A percentile compares a stretch with the other conserved stretches of the same genome.
phyloP scores from a whole-genome alignment of 1,140 invertebrate species.

The Drosophila punjabiensis region DNA sequence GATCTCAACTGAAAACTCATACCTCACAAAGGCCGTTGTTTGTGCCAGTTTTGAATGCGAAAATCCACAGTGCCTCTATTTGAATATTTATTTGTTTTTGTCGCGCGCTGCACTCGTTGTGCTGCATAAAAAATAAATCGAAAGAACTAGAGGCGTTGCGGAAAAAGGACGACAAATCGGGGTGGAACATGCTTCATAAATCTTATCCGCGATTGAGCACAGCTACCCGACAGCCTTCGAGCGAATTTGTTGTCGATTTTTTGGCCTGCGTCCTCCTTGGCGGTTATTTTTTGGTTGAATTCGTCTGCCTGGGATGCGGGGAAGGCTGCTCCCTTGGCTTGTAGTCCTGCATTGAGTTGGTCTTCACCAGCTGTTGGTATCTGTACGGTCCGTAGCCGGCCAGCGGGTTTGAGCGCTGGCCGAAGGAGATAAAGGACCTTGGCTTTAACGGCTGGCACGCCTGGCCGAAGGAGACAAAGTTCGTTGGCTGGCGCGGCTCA shows the following conservation, averaged over 20 bases:
- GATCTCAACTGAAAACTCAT: neutral
- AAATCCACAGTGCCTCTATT: conserved; percentile 44
- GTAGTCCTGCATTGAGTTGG: conserved; percentile 1
- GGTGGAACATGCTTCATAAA: conserved; percentile 77
- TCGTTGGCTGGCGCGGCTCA: conserved; percentile 8
- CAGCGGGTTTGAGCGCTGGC: conserved; percentile 2
- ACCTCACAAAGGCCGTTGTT: neutral
- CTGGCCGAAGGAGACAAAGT: conserved; percentile 34
- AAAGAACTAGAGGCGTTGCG: conserved; percentile 16
- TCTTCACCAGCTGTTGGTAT: conserved; percentile 1
- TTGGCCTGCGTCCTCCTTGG: conserved; percentile 11
- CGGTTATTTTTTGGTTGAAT: conserved; percentile 29
- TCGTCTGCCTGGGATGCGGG: conserved; percentile 8
- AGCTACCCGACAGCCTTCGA: conserved; percentile 50
- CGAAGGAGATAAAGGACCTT: conserved; percentile 38
- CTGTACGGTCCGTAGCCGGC: conserved; percentile 19
- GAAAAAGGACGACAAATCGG: conserved; percentile 44
- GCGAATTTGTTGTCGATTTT: conserved; percentile 67
- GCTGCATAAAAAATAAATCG: conserved; percentile 38
- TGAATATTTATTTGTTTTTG: conserved; percentile 68
- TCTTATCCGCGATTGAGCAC: conserved; percentile 74
- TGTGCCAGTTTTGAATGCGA: neutral
- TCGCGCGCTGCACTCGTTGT: conserved; percentile 44
- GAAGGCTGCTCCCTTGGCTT: neutral
- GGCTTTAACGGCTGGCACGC: neutral